phyloP scores from a whole-genome alignment of 64 coral and sea anemone species.

The Catalaphyllia jardinei region DNA sequence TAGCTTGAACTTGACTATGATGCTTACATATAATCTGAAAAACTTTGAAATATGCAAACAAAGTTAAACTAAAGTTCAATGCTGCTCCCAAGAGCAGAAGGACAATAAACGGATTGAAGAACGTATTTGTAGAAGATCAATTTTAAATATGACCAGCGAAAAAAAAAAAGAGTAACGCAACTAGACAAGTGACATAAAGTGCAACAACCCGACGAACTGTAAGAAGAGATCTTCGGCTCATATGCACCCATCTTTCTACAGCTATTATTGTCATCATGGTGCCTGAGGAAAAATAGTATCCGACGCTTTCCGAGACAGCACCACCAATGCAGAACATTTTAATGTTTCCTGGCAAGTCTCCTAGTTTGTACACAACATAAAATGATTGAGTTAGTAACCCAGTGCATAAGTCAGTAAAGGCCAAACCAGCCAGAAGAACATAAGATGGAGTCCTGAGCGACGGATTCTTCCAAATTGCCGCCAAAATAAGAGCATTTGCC shows the following conservation, averaged over 20 bases:
- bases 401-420: not conserved
- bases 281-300: not conserved
- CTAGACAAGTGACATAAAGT: too few relatives aligned
- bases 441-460: not conserved
- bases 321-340: not conserved
- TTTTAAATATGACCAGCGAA: too few relatives aligned
- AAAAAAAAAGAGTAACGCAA: too few relatives aligned
- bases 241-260: too few relatives aligned
- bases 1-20: not conserved
- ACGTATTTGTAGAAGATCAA: too few relatives aligned
- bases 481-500: not conserved
- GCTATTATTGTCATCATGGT: not conserved
- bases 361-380: not conserved
- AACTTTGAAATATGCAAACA: not conserved
- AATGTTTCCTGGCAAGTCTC: too few relatives aligned
- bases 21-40: not conserved
- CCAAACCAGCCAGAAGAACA: not conserved
- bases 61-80: too few relatives aligned
- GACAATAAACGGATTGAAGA: too few relatives aligned
- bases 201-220: too few relatives aligned
- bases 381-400: not conserved
- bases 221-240: not conserved
- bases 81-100: too few relatives aligned
- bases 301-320: not conserved
- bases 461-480: not conserved